Base-by-base conservation (phyloP, 1,140 invertebrate species). In the Acyrthosiphon pisum region DNA sequence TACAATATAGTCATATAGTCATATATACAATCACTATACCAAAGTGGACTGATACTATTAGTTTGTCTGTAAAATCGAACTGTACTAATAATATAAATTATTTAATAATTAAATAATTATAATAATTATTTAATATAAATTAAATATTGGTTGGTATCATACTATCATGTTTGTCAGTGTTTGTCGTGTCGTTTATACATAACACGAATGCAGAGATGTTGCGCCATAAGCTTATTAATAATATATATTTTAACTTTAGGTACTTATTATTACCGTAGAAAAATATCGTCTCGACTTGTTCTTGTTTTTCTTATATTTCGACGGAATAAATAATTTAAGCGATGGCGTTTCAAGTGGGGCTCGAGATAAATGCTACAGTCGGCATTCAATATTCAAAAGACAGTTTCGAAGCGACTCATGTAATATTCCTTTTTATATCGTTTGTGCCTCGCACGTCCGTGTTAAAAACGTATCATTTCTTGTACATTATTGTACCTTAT, bases 291-390 rank as follows among this genome's bases (percentile, higher is more conserved):
- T 76, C 14, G 60, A n/a, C 60, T n/a, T 6, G 60, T n/a, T n/a
- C 30, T 1, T n/a, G 30, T 35, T 18, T 76, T 76, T n/a, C n/a
- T 76, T 56, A 26, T 76, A 18, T 76, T 18, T 76, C 14, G 60
- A 35, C n/a, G 60, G n/a, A 76, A 76, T 76, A 76, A 76, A 76
- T 76, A 76, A n/a, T 76, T 76, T 76, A 76, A 76, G 60, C 30
- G 6, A 14, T 18, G 60, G n/a, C 23, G 30, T 76, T 76, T 76
- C 30, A 35, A n/a, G 60, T 76, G 11, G 60, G n/a, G n/a, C 30
- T 0, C 30, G 14, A 76, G 30, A n/a, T 30, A 76, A 76, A 76
- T 76, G 14, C 60, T n/a, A 14, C 6, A 76, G 60, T 76, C 30
- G 30, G 18, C 30, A 76, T 76, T 76, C 60, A 35, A n/a, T 76